Evolutionary conservation across 2,888 invertebrate genomes (phyloP), one percentile per base, ranked within the genome.

Genomic region (Drepana falcataria): DNA sequence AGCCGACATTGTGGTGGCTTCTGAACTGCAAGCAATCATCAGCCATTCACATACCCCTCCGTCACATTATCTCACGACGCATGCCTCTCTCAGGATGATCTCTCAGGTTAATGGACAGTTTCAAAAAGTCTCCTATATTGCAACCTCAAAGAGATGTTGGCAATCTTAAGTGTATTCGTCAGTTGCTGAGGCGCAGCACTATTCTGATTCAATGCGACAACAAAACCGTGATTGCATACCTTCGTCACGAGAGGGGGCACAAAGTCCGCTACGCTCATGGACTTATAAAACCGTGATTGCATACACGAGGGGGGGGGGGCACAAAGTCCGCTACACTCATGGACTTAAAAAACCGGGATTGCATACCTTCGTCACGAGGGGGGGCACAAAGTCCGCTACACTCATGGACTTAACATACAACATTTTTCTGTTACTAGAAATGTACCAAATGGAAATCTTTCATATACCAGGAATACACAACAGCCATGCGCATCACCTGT

Each of bases 181-280:
- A 56, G 5, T 3, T n/a, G 7, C 51, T 62, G 33, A 1, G 37
- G 4, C 21, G 52, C 35, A 44, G 49, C 3, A 47, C 59, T 3
- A 6, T 65, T 1, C 54, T 61, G 0, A 56, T 70, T 9, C 70
- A 71, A 51, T 62, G 64, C 61, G 69, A 71, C 69, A 69, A 68
- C 61, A 59, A 49, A 41, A 65, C 68, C 0, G 67, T 58, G 4
- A 57, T 71, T 5, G 60, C 68, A 1, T 58, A 69, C 48, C 55
- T 69, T 3, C 53, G 63, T 3, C 70, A 73, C 49, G 71, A 76
- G 53, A n/a, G 75, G 74, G 5, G 72, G 73, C 0, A 72, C 67
- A 0, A 66, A 64, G 53, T 71, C 72, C 0, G 0, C 35, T 47
- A 7, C 55, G 0, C 52, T 70, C 0, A 55, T 64, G 53, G 41